phyloP scores from a whole-genome alignment of 2,888 invertebrate genomes.

The Itoplectis maculator region DNA sequence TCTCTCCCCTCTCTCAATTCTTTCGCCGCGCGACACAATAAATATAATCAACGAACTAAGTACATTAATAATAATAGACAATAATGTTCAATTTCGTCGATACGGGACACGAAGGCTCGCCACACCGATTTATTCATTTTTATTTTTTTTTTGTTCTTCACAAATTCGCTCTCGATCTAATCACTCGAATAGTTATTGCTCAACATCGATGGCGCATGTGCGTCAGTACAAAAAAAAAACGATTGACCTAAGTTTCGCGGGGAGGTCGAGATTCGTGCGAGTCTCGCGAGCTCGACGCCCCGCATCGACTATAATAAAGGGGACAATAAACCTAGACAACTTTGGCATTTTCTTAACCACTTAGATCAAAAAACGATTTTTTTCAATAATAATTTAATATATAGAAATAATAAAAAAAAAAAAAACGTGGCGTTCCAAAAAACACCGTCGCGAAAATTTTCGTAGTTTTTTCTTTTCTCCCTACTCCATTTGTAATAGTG shows the following conservation, averaged over 20 bases:
- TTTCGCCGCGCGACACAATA: slow-evolving; percentile 74
- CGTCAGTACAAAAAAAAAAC: slow-evolving; percentile 29
- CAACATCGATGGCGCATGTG: slow-evolving; percentile 27
- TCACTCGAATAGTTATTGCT: slow-evolving; percentile 51
- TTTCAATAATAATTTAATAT: slow-evolving; percentile 77
- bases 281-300: slow-evolving; percentile 38
- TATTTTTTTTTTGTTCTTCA: slow-evolving; percentile 27
- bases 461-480: slow-evolving; percentile 38
- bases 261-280: neutral
- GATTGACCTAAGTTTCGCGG: neutral
- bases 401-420: slow-evolving; percentile 79
- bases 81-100: slow-evolving; percentile 62
- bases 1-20: slow-evolving; percentile 5
- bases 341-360: slow-evolving; percentile 83
- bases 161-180: slow-evolving; percentile 25
- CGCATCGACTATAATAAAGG: slow-evolving; percentile 72
- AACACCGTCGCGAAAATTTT: slow-evolving; percentile 34
- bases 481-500: slow-evolving; percentile 63
- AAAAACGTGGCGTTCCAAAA: slow-evolving; percentile 72
- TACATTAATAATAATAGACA: slow-evolving; percentile 69
- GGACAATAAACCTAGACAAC: slow-evolving; percentile 84
- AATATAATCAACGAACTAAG: slow-evolving; percentile 81
- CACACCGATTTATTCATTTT: slow-evolving; percentile 32
- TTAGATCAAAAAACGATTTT: slow-evolving; percentile 74
- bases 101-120: slow-evolving; percentile 39